Evolutionary conservation across 2,888 invertebrate genomes (phyloP).

Genomic region (Polyommatus iphigenia): DNA sequence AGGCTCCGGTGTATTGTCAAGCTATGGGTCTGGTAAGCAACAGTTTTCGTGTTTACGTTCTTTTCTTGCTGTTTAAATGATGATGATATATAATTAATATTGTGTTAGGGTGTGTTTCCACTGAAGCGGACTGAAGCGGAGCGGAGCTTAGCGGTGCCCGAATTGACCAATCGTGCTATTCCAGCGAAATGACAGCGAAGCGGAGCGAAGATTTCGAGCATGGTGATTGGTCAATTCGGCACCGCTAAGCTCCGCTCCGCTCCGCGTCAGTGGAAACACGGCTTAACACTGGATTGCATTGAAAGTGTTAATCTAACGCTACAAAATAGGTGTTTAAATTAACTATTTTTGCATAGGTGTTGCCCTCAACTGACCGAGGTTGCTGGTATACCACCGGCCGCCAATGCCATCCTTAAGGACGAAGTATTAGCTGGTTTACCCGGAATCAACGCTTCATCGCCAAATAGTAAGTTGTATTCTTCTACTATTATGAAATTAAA

Average conservation of each 20-base stretch:
- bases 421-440: slow-evolving; percentile 67
- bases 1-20: slow-evolving; percentile 93
- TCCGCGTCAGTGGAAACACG: too few species aligned
- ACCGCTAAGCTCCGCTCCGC: too few species aligned
- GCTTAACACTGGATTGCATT: not conserved
- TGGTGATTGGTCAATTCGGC: too few species aligned
- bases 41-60: not conserved
- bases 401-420: slow-evolving; percentile 61
- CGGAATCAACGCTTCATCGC: slow-evolving; percentile 69
- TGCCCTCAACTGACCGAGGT: slow-evolving; percentile 74
- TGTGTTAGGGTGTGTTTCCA: too few species aligned
- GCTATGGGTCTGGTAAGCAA: slow-evolving; percentile 83
- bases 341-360: slow-evolving; percentile 55
- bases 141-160: too few species aligned
- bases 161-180: too few species aligned
- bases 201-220: too few species aligned
- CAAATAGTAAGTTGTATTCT: slow-evolving; percentile 71
- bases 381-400: slow-evolving; percentile 69
- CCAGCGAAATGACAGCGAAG: too few species aligned
- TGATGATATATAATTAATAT: not conserved
- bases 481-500: too few species aligned
- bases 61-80: not conserved
- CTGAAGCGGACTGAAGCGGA: too few species aligned
- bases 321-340: too few species aligned
- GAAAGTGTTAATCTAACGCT: too few species aligned